Percentiles rank a stretch among this genome's conserved stretches.
phyloP scores from a whole-genome alignment of 92 coral and sea anemone genomes.

The Anthopleura xanthogrammica region DNA sequence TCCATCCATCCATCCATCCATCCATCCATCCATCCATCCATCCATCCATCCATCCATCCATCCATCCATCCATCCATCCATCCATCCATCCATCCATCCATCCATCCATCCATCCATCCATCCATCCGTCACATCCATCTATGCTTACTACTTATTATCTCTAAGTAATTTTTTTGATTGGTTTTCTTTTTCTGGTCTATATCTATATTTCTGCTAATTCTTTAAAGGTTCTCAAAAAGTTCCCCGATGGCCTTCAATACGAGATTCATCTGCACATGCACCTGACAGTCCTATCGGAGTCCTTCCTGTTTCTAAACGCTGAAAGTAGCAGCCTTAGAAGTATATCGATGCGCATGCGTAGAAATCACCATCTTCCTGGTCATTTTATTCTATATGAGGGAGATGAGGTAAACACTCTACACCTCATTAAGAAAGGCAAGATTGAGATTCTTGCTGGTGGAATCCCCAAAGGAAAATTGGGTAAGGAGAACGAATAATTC shows the following conservation, averaged over 20 bases:
- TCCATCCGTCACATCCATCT: too few species aligned
- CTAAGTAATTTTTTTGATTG: too few species aligned
- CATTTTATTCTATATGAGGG: slow-evolving; percentile 86
- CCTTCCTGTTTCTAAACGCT: slow-evolving; percentile 70
- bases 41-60: not conserved
- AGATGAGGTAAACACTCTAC: slow-evolving; percentile 78
- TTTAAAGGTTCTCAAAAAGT: slow-evolving; percentile 73
- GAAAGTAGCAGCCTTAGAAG: slow-evolving; percentile 76
- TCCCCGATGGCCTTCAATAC: slow-evolving; percentile 96
- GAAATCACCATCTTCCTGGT: slow-evolving; percentile 89
- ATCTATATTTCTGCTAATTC: not conserved
- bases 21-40: not conserved
- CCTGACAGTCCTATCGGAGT: slow-evolving; percentile 83
- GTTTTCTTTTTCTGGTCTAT: not conserved
- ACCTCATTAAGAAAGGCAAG: slow-evolving; percentile 84
- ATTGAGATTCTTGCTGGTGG: slow-evolving; percentile 73
- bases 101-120: too few species aligned
- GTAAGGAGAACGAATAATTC: slow-evolving; percentile 34
- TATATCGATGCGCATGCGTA: slow-evolving; percentile 87
- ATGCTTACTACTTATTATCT: too few species aligned
- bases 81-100: too few species aligned
- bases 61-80: too few species aligned
- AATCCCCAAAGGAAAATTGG: slow-evolving; percentile 64
- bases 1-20: not conserved
- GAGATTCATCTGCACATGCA: slow-evolving; percentile 94